Evolutionary conservation across 1,140 invertebrate species (phyloP), one percentile per base, ranked within the genome.

Genomic region (Bombyx mandarina): DNA sequence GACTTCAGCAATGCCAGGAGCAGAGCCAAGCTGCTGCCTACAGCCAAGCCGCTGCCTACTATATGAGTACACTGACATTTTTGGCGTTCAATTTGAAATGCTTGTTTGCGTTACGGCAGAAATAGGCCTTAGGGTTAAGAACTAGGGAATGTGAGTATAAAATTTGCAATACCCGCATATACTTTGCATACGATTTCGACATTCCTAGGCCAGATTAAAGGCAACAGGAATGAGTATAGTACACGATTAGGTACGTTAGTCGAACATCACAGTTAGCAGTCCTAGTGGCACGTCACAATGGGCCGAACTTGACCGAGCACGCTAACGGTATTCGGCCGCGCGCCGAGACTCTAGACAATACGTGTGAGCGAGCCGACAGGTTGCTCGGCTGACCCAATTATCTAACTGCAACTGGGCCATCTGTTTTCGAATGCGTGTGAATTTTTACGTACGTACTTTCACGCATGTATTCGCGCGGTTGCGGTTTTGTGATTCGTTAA

Each of bases 321-420:
- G 67, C 51, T 86, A 83, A 83, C 82, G 82, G 82, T 79, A 77
- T 63, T 56, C 48, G 56, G 53, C 49, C 22, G 48, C 58, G 64
- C 57, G 62, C 63, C 65, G 63, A 67, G 66, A 66, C 71, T 64
- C 69, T 63, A 83, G 73, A 86, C 82, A 86, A 86, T 83, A 76
- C 77, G 76, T 79, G 79, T 78, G 75, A 79, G 76, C 65, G 59
- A 70, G 57, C 64, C 66, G 66, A 65, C 82, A 83, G 82, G 82
- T 86, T 83, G 76, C 76, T 78, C 73, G 73, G 63, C 68, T 83
- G 80, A 83, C 82, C 80, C 71, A 86, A 86, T 82, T 82, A 80
- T 82, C 66, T 63, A 42, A 18, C 61, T 60, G 58, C 58, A 80
- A 79, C 69, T 76, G 67, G 73, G 74, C 63, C 69, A 66, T 72